These are phyloP conservation scores for Halictus rubicundus DNA, from an alignment of 1,140 invertebrate species.

Conservation along the genomic window DNA sequence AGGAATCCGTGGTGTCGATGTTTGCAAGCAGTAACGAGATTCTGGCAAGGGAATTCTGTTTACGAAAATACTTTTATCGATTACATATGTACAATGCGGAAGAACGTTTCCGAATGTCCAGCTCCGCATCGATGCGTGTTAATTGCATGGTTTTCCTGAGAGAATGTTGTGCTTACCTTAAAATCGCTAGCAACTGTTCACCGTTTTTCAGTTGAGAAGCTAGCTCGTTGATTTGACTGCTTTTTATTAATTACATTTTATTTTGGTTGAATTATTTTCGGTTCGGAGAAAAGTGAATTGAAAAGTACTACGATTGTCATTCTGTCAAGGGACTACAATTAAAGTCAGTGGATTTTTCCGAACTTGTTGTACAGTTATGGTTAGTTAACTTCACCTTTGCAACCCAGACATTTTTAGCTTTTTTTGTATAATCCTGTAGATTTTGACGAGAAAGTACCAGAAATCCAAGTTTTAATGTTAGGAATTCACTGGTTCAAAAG, in stretches of 20 bases:
- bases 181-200: not conserved
- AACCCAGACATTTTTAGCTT: too few relatives aligned
- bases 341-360: too few relatives aligned
- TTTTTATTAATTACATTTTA: slow-evolving; percentile 13
- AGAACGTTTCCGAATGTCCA: not conserved
- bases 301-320: too few relatives aligned
- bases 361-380: too few relatives aligned
- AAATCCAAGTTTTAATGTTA: too few relatives aligned
- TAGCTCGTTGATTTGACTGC: not conserved
- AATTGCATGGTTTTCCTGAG: slow-evolving; percentile 30
- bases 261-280: not conserved
- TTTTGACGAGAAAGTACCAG: too few relatives aligned
- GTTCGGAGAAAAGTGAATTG: not conserved
- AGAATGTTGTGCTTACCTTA: not conserved
- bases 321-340: too few relatives aligned
- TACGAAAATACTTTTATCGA: too few relatives aligned
- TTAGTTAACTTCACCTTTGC: too few relatives aligned
- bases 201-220: not conserved
- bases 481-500: too few relatives aligned
- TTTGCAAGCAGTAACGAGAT: not conserved
- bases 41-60: not conserved
- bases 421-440: too few relatives aligned
- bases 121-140: not conserved
- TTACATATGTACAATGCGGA: too few relatives aligned
- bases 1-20: not conserved